phyloP scores from a whole-genome alignment of 2,888 invertebrate genomes.

The Anaspis maculata region DNA sequence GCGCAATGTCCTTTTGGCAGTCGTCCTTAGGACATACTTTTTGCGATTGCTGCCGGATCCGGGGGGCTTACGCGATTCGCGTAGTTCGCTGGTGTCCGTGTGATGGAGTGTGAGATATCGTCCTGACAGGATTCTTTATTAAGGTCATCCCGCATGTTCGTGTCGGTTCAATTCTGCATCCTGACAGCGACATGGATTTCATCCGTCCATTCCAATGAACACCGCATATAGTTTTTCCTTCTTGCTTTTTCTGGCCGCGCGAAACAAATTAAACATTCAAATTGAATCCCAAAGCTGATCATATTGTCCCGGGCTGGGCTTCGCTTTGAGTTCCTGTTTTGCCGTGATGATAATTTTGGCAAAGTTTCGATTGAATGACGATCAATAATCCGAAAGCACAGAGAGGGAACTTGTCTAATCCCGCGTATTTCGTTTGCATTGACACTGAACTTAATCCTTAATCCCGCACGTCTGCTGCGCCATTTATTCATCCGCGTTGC shows the following conservation, averaged over 20 bases:
- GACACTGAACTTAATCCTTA: constrained; percentile 13
- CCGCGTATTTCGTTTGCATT: constrained; percentile 19
- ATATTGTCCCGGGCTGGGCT: too few relatives aligned
- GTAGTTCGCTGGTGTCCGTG: constrained; percentile 21
- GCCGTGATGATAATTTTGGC: constrained; percentile 4
- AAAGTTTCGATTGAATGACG: neutral
- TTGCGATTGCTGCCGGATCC: too few relatives aligned
- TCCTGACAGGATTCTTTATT: constrained; percentile 33
- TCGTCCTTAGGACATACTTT: too few relatives aligned
- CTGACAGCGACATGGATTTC: constrained; percentile 13
- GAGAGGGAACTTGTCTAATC: constrained; percentile 10
- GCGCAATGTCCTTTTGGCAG: too few relatives aligned
- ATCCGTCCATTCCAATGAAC: too few relatives aligned
- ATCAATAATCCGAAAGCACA: neutral
- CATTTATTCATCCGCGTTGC: constrained; percentile 15
- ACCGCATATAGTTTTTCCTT: too few relatives aligned
- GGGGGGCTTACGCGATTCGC: too few relatives aligned
- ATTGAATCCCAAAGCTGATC: too few relatives aligned
- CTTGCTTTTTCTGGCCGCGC: too few relatives aligned
- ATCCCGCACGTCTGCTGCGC: constrained; percentile 11
- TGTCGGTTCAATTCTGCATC: constrained; percentile 16
- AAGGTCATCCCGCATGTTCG: constrained; percentile 23
- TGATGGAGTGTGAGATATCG: constrained; percentile 30
- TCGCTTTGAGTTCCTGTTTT: too few relatives aligned
- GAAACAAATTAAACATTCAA: too few relatives aligned